phyloP scores from a whole-genome alignment of 2,113 vertebrate genomes.

The Scomber colias region DNA sequence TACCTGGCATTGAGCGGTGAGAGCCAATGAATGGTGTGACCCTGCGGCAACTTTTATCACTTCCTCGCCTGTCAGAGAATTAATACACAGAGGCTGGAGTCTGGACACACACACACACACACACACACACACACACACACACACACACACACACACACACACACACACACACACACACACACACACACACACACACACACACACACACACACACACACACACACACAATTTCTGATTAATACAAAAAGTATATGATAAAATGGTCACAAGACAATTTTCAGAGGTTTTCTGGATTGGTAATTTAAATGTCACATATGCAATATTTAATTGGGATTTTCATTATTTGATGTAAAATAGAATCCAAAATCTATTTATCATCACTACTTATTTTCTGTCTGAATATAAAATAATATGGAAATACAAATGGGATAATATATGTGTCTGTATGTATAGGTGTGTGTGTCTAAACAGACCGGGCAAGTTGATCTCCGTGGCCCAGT shows the following conservation, averaged over 20 bases:
- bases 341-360: too few species aligned
- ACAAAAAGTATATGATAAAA: neutral
- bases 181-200: slow-evolving; percentile 12
- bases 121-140: slow-evolving; percentile 21
- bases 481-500: slow-evolving; percentile 94
- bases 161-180: slow-evolving; percentile 16
- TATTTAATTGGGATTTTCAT: too few species aligned
- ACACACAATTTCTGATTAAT: neutral
- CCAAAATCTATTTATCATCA: too few species aligned
- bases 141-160: slow-evolving; percentile 28
- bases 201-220: too few species aligned
- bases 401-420: neutral
- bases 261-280: too few species aligned
- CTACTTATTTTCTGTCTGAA: neutral
- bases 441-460: neutral
- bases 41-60: slow-evolving; percentile 93
- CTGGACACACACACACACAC: slow-evolving; percentile 74
- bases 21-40: slow-evolving; percentile 89
- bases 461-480: slow-evolving; percentile 88
- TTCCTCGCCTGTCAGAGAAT: slow-evolving; percentile 93
- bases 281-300: too few species aligned
- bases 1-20: slow-evolving; percentile 78
- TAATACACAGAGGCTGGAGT: slow-evolving; percentile 95
- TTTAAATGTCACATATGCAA: too few species aligned
- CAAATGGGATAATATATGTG: neutral